Conservation (phyloP, 2,113 vertebrate species). For the Melanocharis versteri region DNA sequence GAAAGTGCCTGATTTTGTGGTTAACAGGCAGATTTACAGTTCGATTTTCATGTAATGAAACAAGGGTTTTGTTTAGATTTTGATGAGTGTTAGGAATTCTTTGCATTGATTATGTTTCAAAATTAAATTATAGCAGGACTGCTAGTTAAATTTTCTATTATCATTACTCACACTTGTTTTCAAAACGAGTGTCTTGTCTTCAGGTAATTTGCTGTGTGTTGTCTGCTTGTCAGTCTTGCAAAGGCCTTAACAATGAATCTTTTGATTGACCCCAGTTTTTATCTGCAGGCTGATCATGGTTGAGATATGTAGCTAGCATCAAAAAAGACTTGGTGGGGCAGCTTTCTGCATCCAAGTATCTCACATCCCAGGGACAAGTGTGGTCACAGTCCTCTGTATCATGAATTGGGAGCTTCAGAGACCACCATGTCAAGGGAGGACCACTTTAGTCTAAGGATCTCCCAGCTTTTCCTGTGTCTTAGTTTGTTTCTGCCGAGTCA, state of each 20-base stretch:
- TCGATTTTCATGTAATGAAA: neutral
- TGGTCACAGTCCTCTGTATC: neutral
- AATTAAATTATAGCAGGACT: neutral
- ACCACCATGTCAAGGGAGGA: neutral
- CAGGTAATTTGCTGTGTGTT: neutral
- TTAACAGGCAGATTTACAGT: neutral
- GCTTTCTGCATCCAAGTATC: neutral
- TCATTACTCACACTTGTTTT: neutral
- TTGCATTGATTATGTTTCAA: neutral
- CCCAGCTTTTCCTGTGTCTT: neutral
- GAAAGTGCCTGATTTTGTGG: neutral
- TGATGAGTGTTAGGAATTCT: neutral
- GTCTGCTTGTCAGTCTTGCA: neutral
- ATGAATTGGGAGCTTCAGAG: neutral
- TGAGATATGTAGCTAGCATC: neutral
- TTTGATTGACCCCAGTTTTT: neutral
- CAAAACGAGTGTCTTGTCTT: neutral
- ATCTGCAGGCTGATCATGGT: neutral
- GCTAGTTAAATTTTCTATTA: neutral
- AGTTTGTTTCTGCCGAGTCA: neutral
- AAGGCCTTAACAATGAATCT: neutral
- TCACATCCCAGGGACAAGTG: neutral
- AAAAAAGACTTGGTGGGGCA: neutral
- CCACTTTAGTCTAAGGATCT: neutral
- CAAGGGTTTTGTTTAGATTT: neutral